A percentile compares a stretch with the other conserved stretches of the same genome.
These are phyloP conservation scores for Palythoa caribaeorum DNA, from an alignment of 92 coral and sea anemone species.

Conservation along the genomic window DNA sequence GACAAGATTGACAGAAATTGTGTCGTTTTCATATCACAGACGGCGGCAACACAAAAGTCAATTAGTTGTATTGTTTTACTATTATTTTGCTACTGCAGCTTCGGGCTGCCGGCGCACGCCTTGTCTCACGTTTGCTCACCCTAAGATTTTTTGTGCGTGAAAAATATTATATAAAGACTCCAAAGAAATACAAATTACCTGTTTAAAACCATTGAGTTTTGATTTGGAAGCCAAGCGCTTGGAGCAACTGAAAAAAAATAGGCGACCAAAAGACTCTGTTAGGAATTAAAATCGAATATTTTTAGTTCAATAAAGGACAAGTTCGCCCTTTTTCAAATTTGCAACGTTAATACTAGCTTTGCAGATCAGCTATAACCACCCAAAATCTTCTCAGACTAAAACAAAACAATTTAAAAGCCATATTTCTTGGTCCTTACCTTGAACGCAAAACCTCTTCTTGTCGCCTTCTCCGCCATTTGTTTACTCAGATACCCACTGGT, in stretches of 20 bases:
- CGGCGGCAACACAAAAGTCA: no score
- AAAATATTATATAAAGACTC: constrained; percentile 13
- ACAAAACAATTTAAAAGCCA: constrained; percentile 16
- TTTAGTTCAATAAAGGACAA: constrained; percentile 11
- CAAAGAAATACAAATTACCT: constrained; percentile 17
- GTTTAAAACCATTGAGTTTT: constrained; percentile 17
- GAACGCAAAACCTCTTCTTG: neutral
- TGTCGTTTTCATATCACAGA: neutral
- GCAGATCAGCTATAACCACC: neutral
- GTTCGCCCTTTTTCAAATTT: constrained; percentile 6
- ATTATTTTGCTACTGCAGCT: neutral
- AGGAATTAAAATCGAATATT: neutral
- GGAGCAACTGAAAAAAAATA: constrained; percentile 4
- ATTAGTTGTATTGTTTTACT: constrained; percentile 3
- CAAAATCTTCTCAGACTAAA: neutral
- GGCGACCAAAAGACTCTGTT: neutral
- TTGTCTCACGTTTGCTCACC: constrained; percentile 37
- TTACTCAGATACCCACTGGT: neutral
- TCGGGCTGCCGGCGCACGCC: neutral
- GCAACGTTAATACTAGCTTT: neutral
- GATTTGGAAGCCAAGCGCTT: constrained; percentile 24
- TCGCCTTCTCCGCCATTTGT: neutral
- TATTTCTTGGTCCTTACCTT: neutral
- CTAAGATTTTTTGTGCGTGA: constrained; percentile 15
- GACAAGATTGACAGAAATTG: constrained; percentile 11